Evolutionary conservation across 1,140 invertebrate species (phyloP), one percentile per base, ranked within the genome.

Genomic region (Sinonovacula constricta): DNA sequence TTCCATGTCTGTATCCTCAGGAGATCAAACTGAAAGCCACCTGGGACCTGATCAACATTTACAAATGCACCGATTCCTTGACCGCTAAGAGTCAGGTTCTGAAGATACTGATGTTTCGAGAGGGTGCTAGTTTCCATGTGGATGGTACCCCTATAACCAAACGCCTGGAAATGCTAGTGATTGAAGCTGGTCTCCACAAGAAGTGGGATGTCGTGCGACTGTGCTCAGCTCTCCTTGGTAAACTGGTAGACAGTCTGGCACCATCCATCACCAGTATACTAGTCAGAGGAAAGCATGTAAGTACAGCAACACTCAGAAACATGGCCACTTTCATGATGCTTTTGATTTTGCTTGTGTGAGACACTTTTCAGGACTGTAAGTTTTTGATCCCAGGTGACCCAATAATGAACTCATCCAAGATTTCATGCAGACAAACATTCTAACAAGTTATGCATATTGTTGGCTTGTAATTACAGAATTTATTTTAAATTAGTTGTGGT

Each of bases 191-290:
- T 26, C 94, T 94, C 66, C 92, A 97, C 33, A 94, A 97, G 59
- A 95, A 97, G 89, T 99, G 88, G 89, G 94, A 95, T 74, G 96
- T 96, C 45, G 97, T 99, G 26, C 93, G 98, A 66, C 97, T 98
- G 88, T 98, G 97, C 87, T 97, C 97, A 49, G 96, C 96, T 85
- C 92, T 99, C 60, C 92, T 99, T 28, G 93, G 95, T 88, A 98
- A 99, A 88, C 95, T 97, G 63, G 98, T 99, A 2, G 98, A 99
- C 91, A 98, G 96, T 83, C 97, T 99, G 72, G 98, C 97, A 91
- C 98, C 98, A 22, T 98, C 98, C 87, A 97, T 99, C 71, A 99
- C 98, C 31, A 96, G 96, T 18, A 95, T 99, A 74, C 92, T 99
- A 30, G 98, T 99, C 24, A 96, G 97, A 92, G 98, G 98, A 80